These are phyloP conservation scores for Melanotaenia maccullochi DNA, from an alignment of 2,797 vertebrate species.

Conservation along the genomic window DNA sequence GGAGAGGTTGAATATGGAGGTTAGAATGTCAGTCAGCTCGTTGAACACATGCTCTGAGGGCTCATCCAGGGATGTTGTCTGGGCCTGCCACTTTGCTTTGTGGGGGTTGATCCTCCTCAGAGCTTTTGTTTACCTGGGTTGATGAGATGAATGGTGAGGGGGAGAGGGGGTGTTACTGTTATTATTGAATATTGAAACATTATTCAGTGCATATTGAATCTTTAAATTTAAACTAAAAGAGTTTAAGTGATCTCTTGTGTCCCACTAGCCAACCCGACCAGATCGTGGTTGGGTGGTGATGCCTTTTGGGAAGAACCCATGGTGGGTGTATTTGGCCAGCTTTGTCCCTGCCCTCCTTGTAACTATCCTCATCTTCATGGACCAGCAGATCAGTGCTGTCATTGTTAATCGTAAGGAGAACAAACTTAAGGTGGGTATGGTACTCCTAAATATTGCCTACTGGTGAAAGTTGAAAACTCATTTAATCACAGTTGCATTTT, in stretches of 20 bases:
- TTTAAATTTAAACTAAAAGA: neutral
- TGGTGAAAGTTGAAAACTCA: neutral
- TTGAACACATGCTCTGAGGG: no score
- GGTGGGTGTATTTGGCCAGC: slow-evolving; percentile 95
- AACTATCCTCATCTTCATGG: slow-evolving; percentile 99
- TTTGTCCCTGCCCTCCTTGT: slow-evolving; percentile 93
- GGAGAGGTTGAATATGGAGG: no score
- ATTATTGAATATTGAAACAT: no score
- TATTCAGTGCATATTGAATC: neutral
- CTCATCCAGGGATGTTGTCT: no score
- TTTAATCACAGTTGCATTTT: neutral
- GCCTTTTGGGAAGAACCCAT: slow-evolving; percentile 96
- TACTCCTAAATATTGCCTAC: neutral
- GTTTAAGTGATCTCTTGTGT: slow-evolving; percentile 1
- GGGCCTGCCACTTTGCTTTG: no score
- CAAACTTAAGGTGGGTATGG: slow-evolving; percentile 85
- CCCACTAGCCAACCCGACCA: slow-evolving; percentile 88
- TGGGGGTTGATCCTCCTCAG: no score
- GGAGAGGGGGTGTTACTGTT: no score
- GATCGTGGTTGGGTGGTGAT: slow-evolving; percentile 93
- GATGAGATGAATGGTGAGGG: no score
- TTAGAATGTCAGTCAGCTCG: no score
- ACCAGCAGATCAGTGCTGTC: slow-evolving; percentile 97
- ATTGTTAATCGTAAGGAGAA: slow-evolving; percentile 98
- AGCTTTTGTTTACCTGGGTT: no score